Evolutionary conservation across 2,797 vertebrate genomes (phyloP), one percentile per base, ranked within the genome.

Genomic region (Labroides dimidiatus): DNA sequence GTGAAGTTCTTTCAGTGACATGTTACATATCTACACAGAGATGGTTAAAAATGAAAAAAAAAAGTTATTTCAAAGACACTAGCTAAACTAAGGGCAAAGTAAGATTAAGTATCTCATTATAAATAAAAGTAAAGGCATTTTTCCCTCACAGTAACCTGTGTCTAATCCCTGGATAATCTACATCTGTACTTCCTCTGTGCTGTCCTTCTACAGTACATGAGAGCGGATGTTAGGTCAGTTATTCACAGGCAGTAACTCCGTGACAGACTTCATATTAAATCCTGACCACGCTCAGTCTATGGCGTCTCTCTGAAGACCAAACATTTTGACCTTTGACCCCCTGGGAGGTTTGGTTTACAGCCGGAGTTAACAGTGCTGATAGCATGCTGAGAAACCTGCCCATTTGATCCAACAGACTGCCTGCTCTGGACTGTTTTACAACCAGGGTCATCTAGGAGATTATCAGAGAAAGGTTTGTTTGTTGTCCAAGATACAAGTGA

Each of bases 261-360:
- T 90, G 78, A 87, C 84, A 80, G 81, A 64, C 82, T 74, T 71
- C 81, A 77, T 81, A 88, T 91, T 85, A 92, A 92, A 92, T 85
- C 76, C 84, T 72, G 80, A 65, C 71, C 56, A 57, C 72, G 66
- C 82, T 86, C 86, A 68, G 65, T 50, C 75, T 53, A 27, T 90
- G 92, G 87, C 87, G 83, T 91, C 89, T 90, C 82, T 90, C 85
- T 93, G 88, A 91, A 91, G 88, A 87, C 81, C 87, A 85, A 89
- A 91, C 80, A 89, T 86, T 85, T 89, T 79, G 77, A 92, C 93
- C 92, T 90, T 70, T 93, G 91, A 93, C 89, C 89, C 69, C 59
- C 36, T 11, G 70, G 70, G 86, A 82, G 89, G 84, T 86, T 89
- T 85, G 75, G 72, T 93, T 93, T 91, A 92, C 84, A 68, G 80